These are phyloP conservation scores for Balaeniceps rex DNA, from an alignment of 2,113 vertebrate genomes.

Conservation along the genomic window DNA sequence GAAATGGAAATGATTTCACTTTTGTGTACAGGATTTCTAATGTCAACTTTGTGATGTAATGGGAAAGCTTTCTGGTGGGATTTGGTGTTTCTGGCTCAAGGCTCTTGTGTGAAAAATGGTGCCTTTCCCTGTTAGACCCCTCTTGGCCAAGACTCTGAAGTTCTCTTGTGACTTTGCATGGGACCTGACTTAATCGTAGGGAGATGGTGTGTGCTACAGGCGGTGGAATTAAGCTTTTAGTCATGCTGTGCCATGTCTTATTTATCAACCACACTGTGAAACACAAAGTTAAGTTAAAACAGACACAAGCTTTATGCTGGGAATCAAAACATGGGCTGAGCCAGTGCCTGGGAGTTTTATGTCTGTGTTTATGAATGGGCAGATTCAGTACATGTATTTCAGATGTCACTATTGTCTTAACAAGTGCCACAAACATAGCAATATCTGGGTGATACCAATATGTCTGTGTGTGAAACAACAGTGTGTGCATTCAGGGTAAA, in stretches of 20 bases:
- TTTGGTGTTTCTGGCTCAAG: neutral
- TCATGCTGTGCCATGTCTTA: neutral
- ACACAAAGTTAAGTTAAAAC: neutral
- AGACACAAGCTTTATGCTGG: neutral
- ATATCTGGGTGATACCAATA: neutral
- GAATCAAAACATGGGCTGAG: neutral
- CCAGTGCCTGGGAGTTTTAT: neutral
- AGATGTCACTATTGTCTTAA: neutral
- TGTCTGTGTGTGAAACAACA: neutral
- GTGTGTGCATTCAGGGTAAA: neutral
- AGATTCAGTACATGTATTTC: neutral
- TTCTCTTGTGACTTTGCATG: neutral
- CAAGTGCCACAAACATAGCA: neutral
- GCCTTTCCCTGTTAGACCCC: neutral
- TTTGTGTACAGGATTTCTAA: neutral
- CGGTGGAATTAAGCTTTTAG: neutral
- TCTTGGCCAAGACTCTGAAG: neutral
- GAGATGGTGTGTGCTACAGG: neutral
- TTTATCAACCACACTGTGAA: neutral
- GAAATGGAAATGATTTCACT: slow-evolving; percentile 18
- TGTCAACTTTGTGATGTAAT: neutral
- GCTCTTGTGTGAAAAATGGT: neutral
- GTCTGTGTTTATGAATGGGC: neutral
- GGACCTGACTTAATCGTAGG: neutral
- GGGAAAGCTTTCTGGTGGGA: neutral